A percentile compares a stretch with the other conserved stretches of the same genome.
These are phyloP conservation scores for Choristoneura rosaceana DNA, from an alignment of 2,888 invertebrate genomes.

Conservation along the genomic window DNA sequence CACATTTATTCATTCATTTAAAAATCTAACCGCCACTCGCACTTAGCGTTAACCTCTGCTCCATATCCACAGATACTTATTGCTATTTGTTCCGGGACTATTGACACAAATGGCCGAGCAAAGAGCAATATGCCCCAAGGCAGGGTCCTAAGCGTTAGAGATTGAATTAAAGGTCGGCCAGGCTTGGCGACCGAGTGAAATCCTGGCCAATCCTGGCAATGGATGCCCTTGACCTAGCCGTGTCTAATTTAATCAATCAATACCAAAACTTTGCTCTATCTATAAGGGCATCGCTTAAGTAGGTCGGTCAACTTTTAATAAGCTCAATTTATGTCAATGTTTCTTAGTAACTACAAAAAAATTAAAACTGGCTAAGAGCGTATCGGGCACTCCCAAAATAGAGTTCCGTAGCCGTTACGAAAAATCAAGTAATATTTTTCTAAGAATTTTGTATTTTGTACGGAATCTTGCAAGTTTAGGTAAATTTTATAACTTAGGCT, in stretches of 20 bases:
- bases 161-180: constrained; percentile 5
- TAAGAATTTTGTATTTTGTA: too few relatives aligned
- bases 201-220: not conserved
- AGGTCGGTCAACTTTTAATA: not conserved
- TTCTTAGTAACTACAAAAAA: too few relatives aligned
- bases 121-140: not conserved
- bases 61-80: not conserved
- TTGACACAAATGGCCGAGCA: constrained; percentile 5
- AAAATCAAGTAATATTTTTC: too few relatives aligned
- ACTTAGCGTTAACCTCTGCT: too few relatives aligned
- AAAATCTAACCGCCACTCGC: too few relatives aligned
- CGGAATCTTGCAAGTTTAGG: too few relatives aligned
- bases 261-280: not conserved
- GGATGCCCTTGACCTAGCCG: not conserved
- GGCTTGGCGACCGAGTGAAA: not conserved
- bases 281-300: not conserved
- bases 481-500: too few relatives aligned
- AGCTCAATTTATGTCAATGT: not conserved
- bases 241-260: not conserved
- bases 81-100: not conserved
- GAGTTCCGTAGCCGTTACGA: too few relatives aligned
- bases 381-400: too few relatives aligned
- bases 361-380: too few relatives aligned
- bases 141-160: not conserved
- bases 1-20: too few relatives aligned